These are phyloP conservation scores for Stramonita haemastoma DNA, from an alignment of 2,888 invertebrate genomes.

Conservation along the genomic window DNA sequence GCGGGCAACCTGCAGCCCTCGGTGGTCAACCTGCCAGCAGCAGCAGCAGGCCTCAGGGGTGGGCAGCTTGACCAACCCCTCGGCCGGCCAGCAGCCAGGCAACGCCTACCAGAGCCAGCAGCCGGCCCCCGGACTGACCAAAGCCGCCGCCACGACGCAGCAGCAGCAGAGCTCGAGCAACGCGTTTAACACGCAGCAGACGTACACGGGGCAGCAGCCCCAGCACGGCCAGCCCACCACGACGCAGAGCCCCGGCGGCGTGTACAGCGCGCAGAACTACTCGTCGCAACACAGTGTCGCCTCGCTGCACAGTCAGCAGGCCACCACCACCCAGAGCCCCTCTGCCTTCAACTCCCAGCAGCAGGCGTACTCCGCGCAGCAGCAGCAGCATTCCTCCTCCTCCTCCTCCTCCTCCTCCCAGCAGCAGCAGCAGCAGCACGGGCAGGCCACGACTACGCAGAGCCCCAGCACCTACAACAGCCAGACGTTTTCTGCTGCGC, in stretches of 20 bases:
- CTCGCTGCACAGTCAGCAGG: slow-evolving; percentile 53
- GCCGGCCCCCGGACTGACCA: slow-evolving; percentile 52
- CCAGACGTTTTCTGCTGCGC: slow-evolving; percentile 38
- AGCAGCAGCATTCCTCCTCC: too few species aligned
- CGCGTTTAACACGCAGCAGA: slow-evolving; percentile 23
- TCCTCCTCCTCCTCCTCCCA: not conserved
- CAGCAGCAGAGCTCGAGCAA: slow-evolving; percentile 6
- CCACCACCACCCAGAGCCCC: slow-evolving; percentile 33
- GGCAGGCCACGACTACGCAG: slow-evolving; percentile 32
- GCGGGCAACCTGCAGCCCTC: slow-evolving; percentile 41
- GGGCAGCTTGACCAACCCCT: slow-evolving; percentile 26
- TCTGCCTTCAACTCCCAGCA: not conserved
- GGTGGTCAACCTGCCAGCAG: slow-evolving; percentile 32
- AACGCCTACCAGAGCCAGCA: slow-evolving; percentile 48
- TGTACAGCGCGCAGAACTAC: not conserved
- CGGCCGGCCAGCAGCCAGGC: slow-evolving; percentile 17
- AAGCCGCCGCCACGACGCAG: slow-evolving; percentile 28
- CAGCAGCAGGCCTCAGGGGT: slow-evolving; percentile 39
- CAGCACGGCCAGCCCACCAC: not conserved
- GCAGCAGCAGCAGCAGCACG: slow-evolving; percentile 53
- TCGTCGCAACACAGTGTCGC: not conserved
- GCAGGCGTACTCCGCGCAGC: not conserved
- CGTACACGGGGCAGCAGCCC: not conserved
- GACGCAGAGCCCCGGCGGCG: not conserved
- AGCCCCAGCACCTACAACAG: slow-evolving; percentile 19